Base-by-base conservation (phyloP, 2,797 vertebrate species). In the Danio kyathit region DNA sequence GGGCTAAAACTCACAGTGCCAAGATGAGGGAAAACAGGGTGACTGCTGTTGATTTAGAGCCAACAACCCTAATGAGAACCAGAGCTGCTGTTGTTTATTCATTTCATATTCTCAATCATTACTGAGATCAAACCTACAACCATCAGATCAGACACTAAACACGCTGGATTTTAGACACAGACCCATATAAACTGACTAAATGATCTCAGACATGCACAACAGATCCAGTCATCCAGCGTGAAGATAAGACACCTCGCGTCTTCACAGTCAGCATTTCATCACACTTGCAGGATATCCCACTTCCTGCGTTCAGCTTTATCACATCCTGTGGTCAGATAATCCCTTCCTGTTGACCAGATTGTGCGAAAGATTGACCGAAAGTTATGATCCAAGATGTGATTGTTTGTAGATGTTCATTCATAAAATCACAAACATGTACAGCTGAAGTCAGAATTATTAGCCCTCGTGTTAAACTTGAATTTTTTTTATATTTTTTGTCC, bases 271-370 rank as follows among this genome's bases (percentile, higher is more conserved):
- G 83, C 74, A 3, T 76, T 52, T 48, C 49, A 69, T 60, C 38
- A 38, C 84, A 88, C 82, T 82, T 81, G 84, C 82, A 78, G 75
- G 64, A 85, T 88, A 89, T 84, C 86, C 60, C 40, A 43, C 87
- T 92, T 93, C 92, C 91, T 90, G 86, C 90, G 90, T 89, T 90
- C 84, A 80, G 75, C 57, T 77, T 89, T 89, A 92, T 94, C 89
- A 88, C 88, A 90, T 93, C 92, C 91, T 93, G 85, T 89, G 86
- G 86, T 83, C n/a, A 73, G 63, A 88, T 83, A 65, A 86, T 82
- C 80, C 87, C 82, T 82, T 86, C 81, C 83, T 86, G 74, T 85
- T 73, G 87, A 88, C 48, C 81, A 90, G 88, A 92, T 90, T 90
- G 89, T 85, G 90, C 49, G 56, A 5, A 17, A 16, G n/a, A 59